Conservation (phyloP, 2,797 vertebrate genomes). For the Poecilia picta region DNA sequence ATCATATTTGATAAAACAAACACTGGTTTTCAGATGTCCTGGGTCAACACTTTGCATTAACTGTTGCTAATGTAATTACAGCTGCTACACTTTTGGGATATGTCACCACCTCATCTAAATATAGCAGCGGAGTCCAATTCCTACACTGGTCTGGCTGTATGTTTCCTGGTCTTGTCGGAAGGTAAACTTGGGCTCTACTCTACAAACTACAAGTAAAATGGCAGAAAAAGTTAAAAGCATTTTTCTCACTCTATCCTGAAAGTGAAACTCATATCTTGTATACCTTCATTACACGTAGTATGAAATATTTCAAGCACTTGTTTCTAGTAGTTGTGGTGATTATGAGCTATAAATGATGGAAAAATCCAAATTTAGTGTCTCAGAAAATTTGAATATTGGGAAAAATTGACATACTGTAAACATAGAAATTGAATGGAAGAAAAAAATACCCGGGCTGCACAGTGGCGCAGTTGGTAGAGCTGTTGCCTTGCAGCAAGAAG, state of each 20-base stretch:
- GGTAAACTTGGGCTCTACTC: not conserved
- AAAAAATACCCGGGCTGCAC: not conserved
- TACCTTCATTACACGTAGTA: not conserved
- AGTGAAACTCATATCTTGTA: not conserved
- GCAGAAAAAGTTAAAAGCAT: not conserved
- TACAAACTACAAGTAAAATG: not conserved
- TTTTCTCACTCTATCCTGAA: not conserved
- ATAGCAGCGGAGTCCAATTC: not conserved
- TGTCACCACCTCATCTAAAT: not conserved
- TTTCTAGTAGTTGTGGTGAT: not conserved
- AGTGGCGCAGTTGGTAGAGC: too few species aligned
- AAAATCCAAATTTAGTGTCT: not conserved
- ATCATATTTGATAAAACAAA: not conserved
- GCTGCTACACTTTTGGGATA: not conserved
- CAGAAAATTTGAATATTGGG: not conserved
- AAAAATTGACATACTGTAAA: not conserved
- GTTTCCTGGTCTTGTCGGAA: not conserved
- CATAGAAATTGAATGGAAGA: not conserved
- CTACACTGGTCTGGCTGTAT: not conserved
- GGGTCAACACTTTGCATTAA: too few species aligned
- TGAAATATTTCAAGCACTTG: not conserved
- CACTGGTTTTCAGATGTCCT: not conserved
- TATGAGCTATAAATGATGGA: not conserved
- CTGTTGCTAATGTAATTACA: not conserved
- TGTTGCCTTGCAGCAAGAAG: too few species aligned